Base-by-base conservation (phyloP, 30 jellyfish, hydroid and myxozoan species). In the Hydra vulgaris region DNA sequence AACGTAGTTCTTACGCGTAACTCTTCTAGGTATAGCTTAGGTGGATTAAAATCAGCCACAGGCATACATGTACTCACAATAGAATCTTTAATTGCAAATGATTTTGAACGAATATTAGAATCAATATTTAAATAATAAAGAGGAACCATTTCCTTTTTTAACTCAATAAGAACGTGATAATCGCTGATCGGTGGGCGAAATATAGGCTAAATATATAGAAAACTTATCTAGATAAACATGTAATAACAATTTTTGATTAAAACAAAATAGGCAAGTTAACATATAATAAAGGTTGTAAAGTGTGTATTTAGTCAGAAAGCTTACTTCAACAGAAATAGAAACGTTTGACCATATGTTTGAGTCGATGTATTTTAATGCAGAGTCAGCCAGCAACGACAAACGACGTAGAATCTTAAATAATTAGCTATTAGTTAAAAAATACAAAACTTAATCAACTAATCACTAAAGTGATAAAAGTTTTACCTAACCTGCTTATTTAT, bases 141-240 rank as follows among this genome's bases (percentile, higher is more conserved):
- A 22, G 97, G 97, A 66, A 90, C 73, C 77, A 19, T 73, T 0
- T 79, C 56, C 40, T 81, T 53, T 26, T 90, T 84, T 80, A 90
- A 71, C 78, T 86, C 85, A 61, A 90, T 90, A 19, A 90, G 56
- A n/a, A 78, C 88, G 73, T 90, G 82, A 74, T 85, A 90, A 54
- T 85, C 97, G 17, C 72, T 87, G 7, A 86, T 22, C 0, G 95
- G 88, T 18, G 97, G 97, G 7, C 97, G 95, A 78, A 90, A 90
- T 17, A 86, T 53, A 78, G 79, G 95, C 97, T 90, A 76, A 19
- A 72, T 19, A 24, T 53, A 80, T 66, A n/a, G n/a, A n/a, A n/a
- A n/a, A 53, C 0, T 74, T 1, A 54, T 20, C 21, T 0, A 54
- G 18, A 26, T 17, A 25, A 7, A 0, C 19, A 26, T 40, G 5